Percentiles rank a stretch among this genome's conserved stretches.
phyloP scores from a whole-genome alignment of 2,113 vertebrate genomes.

The Lates calcarifer region DNA sequence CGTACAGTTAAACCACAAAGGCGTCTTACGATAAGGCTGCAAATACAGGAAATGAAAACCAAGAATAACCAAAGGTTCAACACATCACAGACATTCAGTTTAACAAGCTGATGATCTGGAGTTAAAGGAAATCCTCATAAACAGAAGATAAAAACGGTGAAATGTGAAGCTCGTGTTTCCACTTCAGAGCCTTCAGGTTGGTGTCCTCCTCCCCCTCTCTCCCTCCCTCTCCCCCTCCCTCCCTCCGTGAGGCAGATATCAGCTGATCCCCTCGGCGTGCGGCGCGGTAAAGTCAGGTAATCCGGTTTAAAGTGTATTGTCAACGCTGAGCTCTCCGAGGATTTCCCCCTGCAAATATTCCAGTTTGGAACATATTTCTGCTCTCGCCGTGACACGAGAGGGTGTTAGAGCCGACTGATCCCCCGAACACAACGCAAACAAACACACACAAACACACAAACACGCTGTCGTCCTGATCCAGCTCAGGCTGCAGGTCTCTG shows the following conservation, averaged over 20 bases:
- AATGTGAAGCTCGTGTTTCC: background rate
- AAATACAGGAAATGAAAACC: no score
- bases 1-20: no score
- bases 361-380: constrained; percentile 68
- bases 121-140: no score
- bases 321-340: constrained; percentile 44
- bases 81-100: no score
- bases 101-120: no score
- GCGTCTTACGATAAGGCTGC: no score
- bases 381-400: constrained; percentile 8
- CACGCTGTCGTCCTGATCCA: background rate
- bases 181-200: background rate
- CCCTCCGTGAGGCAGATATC: constrained; percentile 5
- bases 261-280: constrained; percentile 32
- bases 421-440: constrained; percentile 25
- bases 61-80: no score
- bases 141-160: no score
- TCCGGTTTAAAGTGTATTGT: constrained; percentile 71
- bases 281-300: constrained; percentile 72
- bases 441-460: constrained; percentile 2
- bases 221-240: rapidly evolving
- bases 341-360: constrained; percentile 58
- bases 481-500: background rate
- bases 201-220: background rate
- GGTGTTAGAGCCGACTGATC: constrained; percentile 30